A percentile compares a stretch with the other conserved stretches of the same genome.
Evolutionary conservation across 92 coral and sea anemone species (phyloP).

Genomic region (Phenganax subtilis): DNA sequence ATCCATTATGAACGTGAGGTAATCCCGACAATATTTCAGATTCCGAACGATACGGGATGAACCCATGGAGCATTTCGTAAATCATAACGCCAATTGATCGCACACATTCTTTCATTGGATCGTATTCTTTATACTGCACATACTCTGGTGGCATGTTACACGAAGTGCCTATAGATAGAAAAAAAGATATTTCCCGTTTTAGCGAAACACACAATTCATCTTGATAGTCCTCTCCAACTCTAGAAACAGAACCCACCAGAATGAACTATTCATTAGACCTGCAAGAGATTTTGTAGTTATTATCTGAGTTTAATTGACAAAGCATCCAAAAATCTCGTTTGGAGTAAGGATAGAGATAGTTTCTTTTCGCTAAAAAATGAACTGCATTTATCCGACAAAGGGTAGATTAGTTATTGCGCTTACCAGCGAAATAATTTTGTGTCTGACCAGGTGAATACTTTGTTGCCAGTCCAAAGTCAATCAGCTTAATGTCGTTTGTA

Average conservation of each 20-base stretch:
- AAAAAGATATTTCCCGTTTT: not conserved
- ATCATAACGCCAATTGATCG: conserved; percentile 2
- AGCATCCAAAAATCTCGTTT: no score
- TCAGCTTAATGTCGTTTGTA: not conserved
- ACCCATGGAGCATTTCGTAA: not conserved
- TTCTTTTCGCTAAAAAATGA: not conserved
- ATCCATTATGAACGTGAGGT: not conserved
- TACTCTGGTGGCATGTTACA: conserved; percentile 1
- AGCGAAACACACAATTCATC: not conserved
- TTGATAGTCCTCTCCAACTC: not conserved
- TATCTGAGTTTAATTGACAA: no score
- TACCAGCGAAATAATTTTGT: not conserved
- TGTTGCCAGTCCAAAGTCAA: conserved; percentile 26
- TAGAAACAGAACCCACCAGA: not conserved
- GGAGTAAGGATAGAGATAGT: no score
- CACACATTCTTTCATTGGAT: conserved; percentile 1
- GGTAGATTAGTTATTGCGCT: not conserved
- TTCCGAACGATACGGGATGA: not conserved
- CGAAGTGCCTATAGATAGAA: not conserved
- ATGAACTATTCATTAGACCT: no score
- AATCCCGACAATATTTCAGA: not conserved
- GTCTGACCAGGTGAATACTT: not conserved
- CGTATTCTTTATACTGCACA: not conserved
- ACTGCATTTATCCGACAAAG: not conserved
- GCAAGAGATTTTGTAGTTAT: no score